Conservation (phyloP, 2,113 vertebrate genomes). For the Gorsachius goisagi region DNA sequence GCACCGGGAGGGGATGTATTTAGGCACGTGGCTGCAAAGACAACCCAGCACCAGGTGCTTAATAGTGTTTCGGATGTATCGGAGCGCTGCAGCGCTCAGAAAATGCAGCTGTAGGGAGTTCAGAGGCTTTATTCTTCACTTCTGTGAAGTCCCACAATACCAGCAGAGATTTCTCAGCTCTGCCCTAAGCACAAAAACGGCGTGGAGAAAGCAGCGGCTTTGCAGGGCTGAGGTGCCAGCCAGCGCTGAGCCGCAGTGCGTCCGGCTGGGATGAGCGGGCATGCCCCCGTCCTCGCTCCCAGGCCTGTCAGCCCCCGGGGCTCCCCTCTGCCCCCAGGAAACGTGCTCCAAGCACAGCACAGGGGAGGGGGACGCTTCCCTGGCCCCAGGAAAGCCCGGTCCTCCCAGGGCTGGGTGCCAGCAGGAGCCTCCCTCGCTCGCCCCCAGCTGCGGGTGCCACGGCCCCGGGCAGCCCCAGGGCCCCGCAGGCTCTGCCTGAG, state of each 20-base stretch:
- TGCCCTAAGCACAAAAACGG: neutral
- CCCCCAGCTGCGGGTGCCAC: neutral
- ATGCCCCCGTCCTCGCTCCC: accelerated
- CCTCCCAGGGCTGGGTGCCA: accelerated
- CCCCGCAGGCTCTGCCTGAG: neutral
- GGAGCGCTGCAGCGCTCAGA: neutral
- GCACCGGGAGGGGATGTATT: slow-evolving; percentile 42
- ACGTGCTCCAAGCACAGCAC: neutral
- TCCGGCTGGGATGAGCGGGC: neutral
- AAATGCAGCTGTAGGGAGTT: slow-evolving; percentile 39
- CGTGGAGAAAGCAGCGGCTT: neutral
- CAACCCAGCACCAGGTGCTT: slow-evolving; percentile 44
- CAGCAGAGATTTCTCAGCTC: slow-evolving; percentile 8
- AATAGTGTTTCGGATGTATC: slow-evolving; percentile 29
- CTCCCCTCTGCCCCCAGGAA: neutral
- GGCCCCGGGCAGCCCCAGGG: neutral
- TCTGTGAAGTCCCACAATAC: slow-evolving; percentile 22
- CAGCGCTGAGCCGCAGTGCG: neutral
- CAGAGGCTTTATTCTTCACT: slow-evolving; percentile 27
- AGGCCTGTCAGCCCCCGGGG: accelerated
- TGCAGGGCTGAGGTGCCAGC: neutral
- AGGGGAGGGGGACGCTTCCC: accelerated
- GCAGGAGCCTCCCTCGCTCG: neutral
- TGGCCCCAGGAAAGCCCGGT: accelerated
- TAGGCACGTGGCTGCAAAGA: slow-evolving; percentile 12